A percentile compares a stretch with the other conserved stretches of the same genome.
phyloP scores from a whole-genome alignment of 2,113 vertebrate species.

The Lagopus leucura region DNA sequence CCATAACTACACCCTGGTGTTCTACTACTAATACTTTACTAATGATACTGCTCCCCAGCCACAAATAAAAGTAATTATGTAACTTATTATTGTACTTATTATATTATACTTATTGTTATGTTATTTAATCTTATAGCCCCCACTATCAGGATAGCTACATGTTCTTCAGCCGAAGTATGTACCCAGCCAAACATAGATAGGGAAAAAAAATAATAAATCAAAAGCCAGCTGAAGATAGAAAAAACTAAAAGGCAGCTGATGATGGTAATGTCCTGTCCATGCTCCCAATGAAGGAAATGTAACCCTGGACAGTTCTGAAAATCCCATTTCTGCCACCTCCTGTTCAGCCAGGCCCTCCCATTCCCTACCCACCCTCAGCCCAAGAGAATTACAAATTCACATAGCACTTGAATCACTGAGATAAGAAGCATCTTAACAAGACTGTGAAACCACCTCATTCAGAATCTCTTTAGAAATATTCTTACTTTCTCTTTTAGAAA shows the following conservation, averaged over 20 bases:
- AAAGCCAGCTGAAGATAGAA: background rate
- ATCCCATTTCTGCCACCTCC: background rate
- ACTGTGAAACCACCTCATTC: background rate
- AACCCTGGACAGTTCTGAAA: background rate
- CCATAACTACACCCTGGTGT: background rate
- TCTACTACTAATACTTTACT: slow-evolving; percentile 16
- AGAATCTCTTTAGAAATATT: background rate
- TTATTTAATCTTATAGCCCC: background rate
- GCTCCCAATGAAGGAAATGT: background rate
- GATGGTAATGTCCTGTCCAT: background rate
- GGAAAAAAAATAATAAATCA: background rate
- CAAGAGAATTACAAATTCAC: background rate
- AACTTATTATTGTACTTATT: no score
- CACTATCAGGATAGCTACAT: background rate
- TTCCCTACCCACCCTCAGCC: background rate
- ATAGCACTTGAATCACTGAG: background rate
- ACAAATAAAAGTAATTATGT: background rate
- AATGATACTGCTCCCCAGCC: background rate
- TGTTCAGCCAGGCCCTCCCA: background rate
- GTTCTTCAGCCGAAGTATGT: background rate
- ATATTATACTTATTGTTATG: no score
- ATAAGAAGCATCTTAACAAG: background rate
- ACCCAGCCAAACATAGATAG: background rate
- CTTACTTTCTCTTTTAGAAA: background rate
- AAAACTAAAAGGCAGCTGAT: background rate